Evolutionary conservation across 2,113 vertebrate species (phyloP).

Genomic region (Kobus ellipsiprymnus): DNA sequence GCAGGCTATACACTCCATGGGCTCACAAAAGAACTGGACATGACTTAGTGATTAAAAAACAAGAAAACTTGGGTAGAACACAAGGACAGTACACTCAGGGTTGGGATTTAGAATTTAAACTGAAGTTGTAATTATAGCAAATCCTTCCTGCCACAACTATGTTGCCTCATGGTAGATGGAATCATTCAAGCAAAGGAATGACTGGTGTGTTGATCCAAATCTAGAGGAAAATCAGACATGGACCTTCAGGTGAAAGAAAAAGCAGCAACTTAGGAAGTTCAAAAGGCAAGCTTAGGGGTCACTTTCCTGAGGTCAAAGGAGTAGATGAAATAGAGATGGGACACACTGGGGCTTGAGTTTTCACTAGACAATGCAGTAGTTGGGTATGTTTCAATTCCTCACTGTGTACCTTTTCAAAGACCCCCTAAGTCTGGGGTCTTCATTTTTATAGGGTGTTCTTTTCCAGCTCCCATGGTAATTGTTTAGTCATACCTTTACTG

Average conservation of each 20-base stretch:
- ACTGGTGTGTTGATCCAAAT: not conserved
- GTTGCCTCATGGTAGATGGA: not conserved
- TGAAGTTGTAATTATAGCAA: not conserved
- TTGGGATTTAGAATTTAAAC: not conserved
- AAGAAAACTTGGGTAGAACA: not conserved
- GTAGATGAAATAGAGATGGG: not conserved
- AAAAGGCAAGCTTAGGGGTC: rapidly evolving
- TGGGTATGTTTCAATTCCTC: not conserved
- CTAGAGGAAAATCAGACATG: not conserved
- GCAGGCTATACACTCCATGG: not conserved
- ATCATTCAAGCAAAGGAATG: not conserved
- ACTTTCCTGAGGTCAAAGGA: not conserved
- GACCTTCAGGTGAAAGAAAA: not conserved
- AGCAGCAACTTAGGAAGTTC: too few relatives aligned
- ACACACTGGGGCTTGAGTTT: rapidly evolving
- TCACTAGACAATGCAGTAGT: not conserved
- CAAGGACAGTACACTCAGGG: not conserved
- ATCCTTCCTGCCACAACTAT: not conserved
- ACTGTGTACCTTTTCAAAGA: not conserved
- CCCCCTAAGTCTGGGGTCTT: not conserved
- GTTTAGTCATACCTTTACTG: not conserved
- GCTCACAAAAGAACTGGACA: not conserved
- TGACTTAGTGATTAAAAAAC: not conserved
- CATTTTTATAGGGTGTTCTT: not conserved
- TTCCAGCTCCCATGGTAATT: too few relatives aligned